Percentiles rank a stretch among this genome's conserved stretches.
These are phyloP conservation scores for Aramus guarauna DNA, from an alignment of 2,113 vertebrate genomes.

Conservation along the genomic window DNA sequence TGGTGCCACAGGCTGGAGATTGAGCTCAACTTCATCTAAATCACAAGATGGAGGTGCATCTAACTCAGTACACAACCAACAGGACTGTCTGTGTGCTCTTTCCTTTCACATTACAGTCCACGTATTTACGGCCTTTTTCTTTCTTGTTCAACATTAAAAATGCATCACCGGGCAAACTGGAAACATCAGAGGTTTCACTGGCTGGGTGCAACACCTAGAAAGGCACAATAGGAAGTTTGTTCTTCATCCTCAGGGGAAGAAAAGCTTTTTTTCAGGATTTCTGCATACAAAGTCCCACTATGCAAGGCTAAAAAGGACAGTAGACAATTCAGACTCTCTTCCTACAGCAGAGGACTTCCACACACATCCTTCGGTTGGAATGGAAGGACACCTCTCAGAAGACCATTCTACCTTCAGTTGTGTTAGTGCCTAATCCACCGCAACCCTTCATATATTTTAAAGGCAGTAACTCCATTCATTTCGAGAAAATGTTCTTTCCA, in stretches of 20 bases:
- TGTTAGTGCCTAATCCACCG: not conserved
- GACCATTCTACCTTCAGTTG: not conserved
- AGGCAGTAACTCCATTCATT: not conserved
- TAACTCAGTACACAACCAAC: not conserved
- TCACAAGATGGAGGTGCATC: not conserved
- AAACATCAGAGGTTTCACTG: not conserved
- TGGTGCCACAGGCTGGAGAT: not conserved
- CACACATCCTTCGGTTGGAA: rapidly evolving
- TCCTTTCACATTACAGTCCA: not conserved
- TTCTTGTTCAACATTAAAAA: not conserved
- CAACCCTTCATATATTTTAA: not conserved
- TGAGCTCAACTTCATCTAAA: not conserved
- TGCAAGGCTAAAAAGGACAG: not conserved
- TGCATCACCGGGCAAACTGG: not conserved
- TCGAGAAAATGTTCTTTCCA: not conserved
- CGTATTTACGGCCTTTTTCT: not conserved
- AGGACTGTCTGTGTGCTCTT: rapidly evolving
- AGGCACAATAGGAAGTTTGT: not conserved
- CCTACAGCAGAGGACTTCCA: not conserved
- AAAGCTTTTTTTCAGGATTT: not conserved
- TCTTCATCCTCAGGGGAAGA: not conserved
- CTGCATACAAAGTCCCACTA: not conserved
- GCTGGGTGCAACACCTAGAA: not conserved
- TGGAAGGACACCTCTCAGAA: not conserved
- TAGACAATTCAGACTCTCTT: not conserved